Base-by-base conservation (phyloP, 2,797 vertebrate species). In the Lemur catta region DNA sequence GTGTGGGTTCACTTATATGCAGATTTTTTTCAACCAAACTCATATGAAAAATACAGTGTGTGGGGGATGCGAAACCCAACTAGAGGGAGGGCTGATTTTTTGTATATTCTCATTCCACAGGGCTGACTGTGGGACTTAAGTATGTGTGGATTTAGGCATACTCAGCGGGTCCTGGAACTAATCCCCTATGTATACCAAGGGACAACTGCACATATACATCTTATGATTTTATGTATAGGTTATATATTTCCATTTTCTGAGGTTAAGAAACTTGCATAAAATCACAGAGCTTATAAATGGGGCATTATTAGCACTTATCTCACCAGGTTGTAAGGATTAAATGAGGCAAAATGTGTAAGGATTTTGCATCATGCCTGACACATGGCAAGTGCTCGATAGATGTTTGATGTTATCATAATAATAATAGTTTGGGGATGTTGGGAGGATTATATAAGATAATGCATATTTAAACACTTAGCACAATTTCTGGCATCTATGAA, bases 251-350 rank as follows among this genome's bases (percentile, higher is more conserved):
- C 6, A 14, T 52, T 28, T 72, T 57, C 43, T 69, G 43, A 85
- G 35, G 9, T 94, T 81, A 76, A 69, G 38, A 88, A 75, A 38
- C 26, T 52, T n/a, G 52, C 15, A 15, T 67, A 46, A 86, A 89
- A 52, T 46, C 43, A 35, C 79, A 91, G 15, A 71, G 38, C 50
- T 92, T 74, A 35, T 48, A 43, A 71, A 24, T 7, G 18, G 46
- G 17, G 20, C 38, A 24, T 9, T 50, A 35, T 63, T 15, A 52
- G n/a, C 50, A n/a, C 46, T 41, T 30, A 41, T 30, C 18, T 65
- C 6, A 52, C 28, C 24, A 30, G 8, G 35, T 12, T 78, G 9
- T 63, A 7, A 57, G 33, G 22, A 59, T 59, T 67, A 38, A 90
- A 57, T 41, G 35, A 74, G 30, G 57, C 18, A 52, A 84, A 59